phyloP scores from a whole-genome alignment of 1,140 invertebrate species.

The Ceratosolen fusciceps region DNA sequence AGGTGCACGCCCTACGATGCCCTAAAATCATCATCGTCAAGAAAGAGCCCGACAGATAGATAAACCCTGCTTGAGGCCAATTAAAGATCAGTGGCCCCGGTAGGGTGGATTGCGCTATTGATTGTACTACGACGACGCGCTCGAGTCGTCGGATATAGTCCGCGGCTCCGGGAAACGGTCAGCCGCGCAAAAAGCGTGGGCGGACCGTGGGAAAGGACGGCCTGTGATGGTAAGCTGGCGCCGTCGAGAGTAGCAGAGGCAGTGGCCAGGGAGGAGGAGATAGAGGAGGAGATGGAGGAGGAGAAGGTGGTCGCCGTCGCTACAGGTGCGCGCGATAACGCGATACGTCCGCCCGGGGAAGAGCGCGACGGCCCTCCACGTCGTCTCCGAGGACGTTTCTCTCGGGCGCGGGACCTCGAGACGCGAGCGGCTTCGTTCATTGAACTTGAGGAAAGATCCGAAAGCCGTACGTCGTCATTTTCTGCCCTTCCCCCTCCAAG shows the following conservation, averaged over 20 bases:
- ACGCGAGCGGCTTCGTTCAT: slow-evolving; percentile 33
- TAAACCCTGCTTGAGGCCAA: too few species aligned
- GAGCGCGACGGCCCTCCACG: background rate
- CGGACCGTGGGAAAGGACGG: slow-evolving; percentile 22
- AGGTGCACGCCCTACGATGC: too few species aligned
- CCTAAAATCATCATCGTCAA: too few species aligned
- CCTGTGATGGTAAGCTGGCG: background rate
- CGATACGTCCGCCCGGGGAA: slow-evolving; percentile 31
- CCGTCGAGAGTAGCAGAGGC: background rate
- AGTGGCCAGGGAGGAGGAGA: background rate
- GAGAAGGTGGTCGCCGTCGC: background rate
- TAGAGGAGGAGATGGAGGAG: background rate
- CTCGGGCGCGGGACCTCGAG: slow-evolving; percentile 26
- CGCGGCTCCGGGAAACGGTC: background rate
- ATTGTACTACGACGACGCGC: too few species aligned
- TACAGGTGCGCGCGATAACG: background rate
- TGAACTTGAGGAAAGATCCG: slow-evolving; percentile 43
- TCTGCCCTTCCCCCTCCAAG: slow-evolving; percentile 35
- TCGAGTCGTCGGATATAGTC: too few species aligned
- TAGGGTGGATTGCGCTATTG: too few species aligned
- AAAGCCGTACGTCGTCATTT: slow-evolving; percentile 21
- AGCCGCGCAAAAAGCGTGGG: background rate
- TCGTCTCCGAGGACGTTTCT: slow-evolving; percentile 21
- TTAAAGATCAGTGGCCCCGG: too few species aligned
- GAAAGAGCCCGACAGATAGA: too few species aligned